A percentile compares a stretch with the other conserved stretches of the same genome.
These are phyloP conservation scores for Ceratosolen solmsi DNA, from an alignment of 1,140 invertebrate species.

Conservation along the genomic window DNA sequence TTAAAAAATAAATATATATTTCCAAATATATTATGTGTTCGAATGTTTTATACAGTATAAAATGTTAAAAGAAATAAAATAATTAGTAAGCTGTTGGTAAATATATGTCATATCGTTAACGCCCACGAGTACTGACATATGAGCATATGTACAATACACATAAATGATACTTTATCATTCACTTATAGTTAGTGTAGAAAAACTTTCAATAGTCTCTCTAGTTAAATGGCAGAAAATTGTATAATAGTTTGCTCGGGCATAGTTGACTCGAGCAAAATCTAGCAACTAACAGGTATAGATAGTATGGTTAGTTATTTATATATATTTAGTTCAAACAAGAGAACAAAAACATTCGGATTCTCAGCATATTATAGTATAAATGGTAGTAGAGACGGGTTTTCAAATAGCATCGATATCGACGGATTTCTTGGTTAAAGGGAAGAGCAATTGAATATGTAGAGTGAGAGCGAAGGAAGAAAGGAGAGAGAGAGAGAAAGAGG, in stretches of 20 bases:
- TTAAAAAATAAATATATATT: too few species aligned
- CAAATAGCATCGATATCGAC: slow-evolving; percentile 18
- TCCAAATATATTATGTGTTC: too few species aligned
- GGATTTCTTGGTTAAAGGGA: neutral
- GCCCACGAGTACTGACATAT: too few species aligned
- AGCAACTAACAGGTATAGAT: too few species aligned
- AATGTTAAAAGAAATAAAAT: too few species aligned
- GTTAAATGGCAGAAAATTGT: neutral
- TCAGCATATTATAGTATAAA: neutral
- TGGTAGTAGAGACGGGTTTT: neutral
- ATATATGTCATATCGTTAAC: too few species aligned
- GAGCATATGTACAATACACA: too few species aligned
- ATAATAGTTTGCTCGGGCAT: neutral
- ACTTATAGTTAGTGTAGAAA: too few species aligned
- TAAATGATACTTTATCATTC: too few species aligned
- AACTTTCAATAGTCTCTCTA: neutral
- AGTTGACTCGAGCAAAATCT: too few species aligned
- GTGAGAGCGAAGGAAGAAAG: slow-evolving; percentile 19
- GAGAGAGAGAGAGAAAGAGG: neutral
- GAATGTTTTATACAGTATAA: too few species aligned
- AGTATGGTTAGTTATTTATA: neutral
- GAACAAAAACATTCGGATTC: neutral
- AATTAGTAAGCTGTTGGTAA: too few species aligned
- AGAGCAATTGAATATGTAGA: neutral
- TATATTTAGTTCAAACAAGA: neutral